Evolutionary conservation across 2,113 vertebrate genomes (phyloP).

Genomic region (Xiphophorus maculatus): DNA sequence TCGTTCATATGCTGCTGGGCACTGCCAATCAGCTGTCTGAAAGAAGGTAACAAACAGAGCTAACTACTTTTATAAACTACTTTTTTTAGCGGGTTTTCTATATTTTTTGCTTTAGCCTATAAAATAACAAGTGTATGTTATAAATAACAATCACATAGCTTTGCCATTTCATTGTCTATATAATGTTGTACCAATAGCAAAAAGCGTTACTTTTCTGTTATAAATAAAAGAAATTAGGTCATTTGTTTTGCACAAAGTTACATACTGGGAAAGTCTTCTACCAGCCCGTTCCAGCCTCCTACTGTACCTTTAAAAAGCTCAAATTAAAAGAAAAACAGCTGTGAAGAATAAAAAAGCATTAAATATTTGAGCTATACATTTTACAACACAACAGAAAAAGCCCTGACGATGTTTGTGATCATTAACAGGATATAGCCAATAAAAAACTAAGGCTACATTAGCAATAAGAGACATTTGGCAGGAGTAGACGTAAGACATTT

Average conservation of each 20-base stretch:
- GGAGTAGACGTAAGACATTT: constrained; percentile 46
- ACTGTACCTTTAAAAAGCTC: constrained; percentile 3
- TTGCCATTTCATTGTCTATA: background rate
- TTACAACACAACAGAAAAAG: constrained; percentile 50
- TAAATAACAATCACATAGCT: background rate
- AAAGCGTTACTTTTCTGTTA: background rate
- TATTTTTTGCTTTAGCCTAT: background rate
- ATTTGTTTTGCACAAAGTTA: background rate
- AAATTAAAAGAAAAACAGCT: constrained; percentile 36
- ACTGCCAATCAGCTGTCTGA: background rate
- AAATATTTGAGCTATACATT: constrained; percentile 47
- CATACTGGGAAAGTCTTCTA: background rate
- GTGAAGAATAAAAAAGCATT: constrained; percentile 44
- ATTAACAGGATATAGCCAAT: constrained; percentile 57
- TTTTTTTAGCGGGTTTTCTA: no score
- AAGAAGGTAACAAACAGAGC: background rate
- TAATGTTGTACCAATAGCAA: background rate
- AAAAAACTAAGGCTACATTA: constrained; percentile 70
- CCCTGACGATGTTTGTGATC: constrained; percentile 52
- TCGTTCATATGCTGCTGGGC: background rate
- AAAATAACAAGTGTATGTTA: background rate
- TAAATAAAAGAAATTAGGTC: background rate
- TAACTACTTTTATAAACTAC: no score
- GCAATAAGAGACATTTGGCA: constrained; percentile 55
- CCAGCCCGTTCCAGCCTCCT: background rate